Percentiles rank a stretch among this genome's conserved stretches.
Evolutionary conservation across 2,113 vertebrate species (phyloP).

Genomic region (Mesoclemmys tuberculata): DNA sequence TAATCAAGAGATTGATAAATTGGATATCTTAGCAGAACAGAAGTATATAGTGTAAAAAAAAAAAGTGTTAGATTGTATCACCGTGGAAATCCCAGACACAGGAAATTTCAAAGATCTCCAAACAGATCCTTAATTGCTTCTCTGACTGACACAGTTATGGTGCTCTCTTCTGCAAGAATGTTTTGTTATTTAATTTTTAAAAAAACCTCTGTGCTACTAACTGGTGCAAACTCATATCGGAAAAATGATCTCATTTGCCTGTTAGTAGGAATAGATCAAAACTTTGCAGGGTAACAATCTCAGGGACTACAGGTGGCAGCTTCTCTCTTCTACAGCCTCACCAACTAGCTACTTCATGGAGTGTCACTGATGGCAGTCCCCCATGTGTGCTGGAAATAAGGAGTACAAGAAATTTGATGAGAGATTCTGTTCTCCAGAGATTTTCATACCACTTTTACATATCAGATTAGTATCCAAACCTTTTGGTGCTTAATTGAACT

Average conservation of each 20-base stretch:
- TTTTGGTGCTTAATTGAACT: background rate
- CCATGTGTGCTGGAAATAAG: slow-evolving; percentile 19
- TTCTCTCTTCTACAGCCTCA: background rate
- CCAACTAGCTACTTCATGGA: slow-evolving; percentile 24
- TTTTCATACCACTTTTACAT: background rate
- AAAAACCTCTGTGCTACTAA: slow-evolving; percentile 38
- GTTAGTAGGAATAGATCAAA: slow-evolving; percentile 51
- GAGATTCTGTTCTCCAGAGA: background rate
- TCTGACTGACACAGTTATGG: slow-evolving; percentile 13
- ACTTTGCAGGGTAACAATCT: background rate
- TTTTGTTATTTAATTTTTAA: background rate
- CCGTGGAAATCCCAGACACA: slow-evolving; percentile 66
- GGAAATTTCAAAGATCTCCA: slow-evolving; percentile 69
- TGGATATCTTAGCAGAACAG: slow-evolving; percentile 62
- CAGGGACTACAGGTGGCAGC: slow-evolving; percentile 13
- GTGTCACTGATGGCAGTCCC: slow-evolving; percentile 15
- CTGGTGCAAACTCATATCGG: slow-evolving; percentile 40
- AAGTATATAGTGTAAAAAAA: slow-evolving; percentile 31
- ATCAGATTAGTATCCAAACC: rapidly evolving
- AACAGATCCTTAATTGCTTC: slow-evolving; percentile 68
- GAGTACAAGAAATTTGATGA: background rate
- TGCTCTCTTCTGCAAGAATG: slow-evolving; percentile 31
- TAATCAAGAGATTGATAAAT: slow-evolving; percentile 65
- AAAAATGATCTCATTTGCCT: slow-evolving; percentile 36
- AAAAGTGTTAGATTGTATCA: slow-evolving; percentile 71